Evolutionary conservation across 2,113 vertebrate species (phyloP).

Genomic region (Malurus melanocephalus): DNA sequence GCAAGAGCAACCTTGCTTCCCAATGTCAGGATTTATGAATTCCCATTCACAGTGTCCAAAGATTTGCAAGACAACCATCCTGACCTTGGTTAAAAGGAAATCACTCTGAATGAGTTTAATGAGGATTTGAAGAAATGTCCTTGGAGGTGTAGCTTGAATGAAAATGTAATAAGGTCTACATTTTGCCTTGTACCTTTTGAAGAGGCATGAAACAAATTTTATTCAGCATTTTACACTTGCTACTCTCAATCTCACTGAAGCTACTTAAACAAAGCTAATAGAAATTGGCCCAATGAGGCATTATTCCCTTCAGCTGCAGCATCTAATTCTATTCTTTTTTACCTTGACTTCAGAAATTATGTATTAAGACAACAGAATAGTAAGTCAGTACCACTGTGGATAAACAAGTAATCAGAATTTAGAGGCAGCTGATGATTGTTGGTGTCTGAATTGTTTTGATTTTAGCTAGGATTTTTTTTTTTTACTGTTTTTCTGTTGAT

Average conservation of each 20-base stretch:
- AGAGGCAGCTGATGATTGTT: neutral
- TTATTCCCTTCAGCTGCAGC: neutral
- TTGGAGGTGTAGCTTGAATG: conserved; percentile 6
- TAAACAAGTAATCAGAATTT: neutral
- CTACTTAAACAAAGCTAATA: conserved; percentile 2
- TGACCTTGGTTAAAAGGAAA: conserved; percentile 42
- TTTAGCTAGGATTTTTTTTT: neutral
- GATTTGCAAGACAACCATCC: conserved; percentile 12
- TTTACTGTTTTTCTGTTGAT: neutral
- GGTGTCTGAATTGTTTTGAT: neutral
- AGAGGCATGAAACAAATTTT: neutral
- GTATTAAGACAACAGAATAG: neutral
- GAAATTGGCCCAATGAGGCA: neutral
- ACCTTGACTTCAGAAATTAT: neutral
- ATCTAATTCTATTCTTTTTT: neutral
- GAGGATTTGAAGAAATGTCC: conserved; percentile 12
- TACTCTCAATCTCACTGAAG: neutral
- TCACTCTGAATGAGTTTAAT: conserved; percentile 7
- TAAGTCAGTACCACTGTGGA: neutral
- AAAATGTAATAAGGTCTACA: conserved; percentile 18
- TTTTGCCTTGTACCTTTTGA: neutral
- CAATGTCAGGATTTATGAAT: conserved; percentile 43
- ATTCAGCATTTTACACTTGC: neutral
- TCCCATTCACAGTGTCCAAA: neutral
- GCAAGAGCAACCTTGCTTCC: conserved; percentile 13